A percentile compares a stretch with the other conserved stretches of the same genome.
phyloP scores from a whole-genome alignment of 1,140 invertebrate genomes.

The Bombus pyrosoma region DNA sequence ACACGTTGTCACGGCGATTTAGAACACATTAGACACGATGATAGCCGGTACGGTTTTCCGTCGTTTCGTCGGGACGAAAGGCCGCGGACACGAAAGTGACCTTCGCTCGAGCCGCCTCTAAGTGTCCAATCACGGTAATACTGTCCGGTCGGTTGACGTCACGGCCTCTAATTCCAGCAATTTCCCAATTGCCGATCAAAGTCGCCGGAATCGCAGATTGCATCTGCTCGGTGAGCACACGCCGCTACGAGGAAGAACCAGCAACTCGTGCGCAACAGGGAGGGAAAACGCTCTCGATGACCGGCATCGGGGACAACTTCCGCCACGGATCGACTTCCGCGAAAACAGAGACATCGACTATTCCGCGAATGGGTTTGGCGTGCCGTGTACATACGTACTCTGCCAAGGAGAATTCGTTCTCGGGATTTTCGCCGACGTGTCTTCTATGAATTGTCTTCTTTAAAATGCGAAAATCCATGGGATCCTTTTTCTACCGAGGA shows the following conservation, averaged over 20 bases:
- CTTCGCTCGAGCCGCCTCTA: conserved; percentile 63
- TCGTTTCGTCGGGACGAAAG: not conserved
- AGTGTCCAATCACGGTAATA: conserved; percentile 78
- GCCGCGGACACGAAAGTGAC: conserved; percentile 59
- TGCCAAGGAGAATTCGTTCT: not conserved
- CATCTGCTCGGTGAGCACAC: conserved; percentile 57
- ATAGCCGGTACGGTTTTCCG: not conserved
- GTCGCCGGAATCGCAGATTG: conserved; percentile 75
- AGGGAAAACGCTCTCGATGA: conserved; percentile 2
- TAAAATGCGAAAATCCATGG: too few species aligned
- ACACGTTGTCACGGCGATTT: conserved; percentile 1
- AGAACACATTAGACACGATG: not conserved
- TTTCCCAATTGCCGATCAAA: conserved; percentile 80
- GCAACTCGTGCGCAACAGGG: too few species aligned
- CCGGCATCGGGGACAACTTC: conserved; percentile 6
- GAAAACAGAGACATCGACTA: too few species aligned
- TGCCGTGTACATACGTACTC: not conserved
- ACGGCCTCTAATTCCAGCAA: conserved; percentile 75
- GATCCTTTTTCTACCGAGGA: too few species aligned
- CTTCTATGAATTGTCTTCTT: too few species aligned
- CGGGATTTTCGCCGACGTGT: too few species aligned
- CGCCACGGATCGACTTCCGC: conserved; percentile 6
- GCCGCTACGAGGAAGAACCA: not conserved
- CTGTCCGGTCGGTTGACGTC: conserved; percentile 70
- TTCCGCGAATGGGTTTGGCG: not conserved